phyloP scores from a whole-genome alignment of 2,888 invertebrate genomes.

The Drosophila barbarae region DNA sequence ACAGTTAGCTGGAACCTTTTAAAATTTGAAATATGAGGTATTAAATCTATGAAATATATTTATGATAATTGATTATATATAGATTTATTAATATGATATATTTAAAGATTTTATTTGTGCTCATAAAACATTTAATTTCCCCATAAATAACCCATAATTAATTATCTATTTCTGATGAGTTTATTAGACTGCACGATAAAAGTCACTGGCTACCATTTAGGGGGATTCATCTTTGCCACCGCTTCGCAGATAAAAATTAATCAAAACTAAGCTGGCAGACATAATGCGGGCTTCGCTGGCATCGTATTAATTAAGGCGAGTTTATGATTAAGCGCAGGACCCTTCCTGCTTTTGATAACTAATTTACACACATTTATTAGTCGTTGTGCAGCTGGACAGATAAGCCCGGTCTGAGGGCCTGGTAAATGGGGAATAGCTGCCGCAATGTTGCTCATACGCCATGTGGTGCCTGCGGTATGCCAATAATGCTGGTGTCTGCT shows the following conservation, averaged over 20 bases:
- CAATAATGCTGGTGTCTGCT: slow-evolving; percentile 45
- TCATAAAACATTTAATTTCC: neutral
- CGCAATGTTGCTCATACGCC: slow-evolving; percentile 61
- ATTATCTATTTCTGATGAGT: neutral
- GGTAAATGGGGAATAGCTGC: slow-evolving; percentile 17
- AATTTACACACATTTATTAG: slow-evolving; percentile 74
- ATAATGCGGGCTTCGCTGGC: slow-evolving; percentile 36
- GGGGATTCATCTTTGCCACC: neutral
- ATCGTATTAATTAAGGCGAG: slow-evolving; percentile 67
- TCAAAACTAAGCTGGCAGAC: slow-evolving; percentile 39
- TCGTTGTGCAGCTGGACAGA: slow-evolving; percentile 66
- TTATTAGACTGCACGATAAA: neutral
- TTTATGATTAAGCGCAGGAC: slow-evolving; percentile 60
- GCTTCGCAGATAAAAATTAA: slow-evolving; percentile 32
- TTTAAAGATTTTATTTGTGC: no score
- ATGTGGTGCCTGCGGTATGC: slow-evolving; percentile 52
- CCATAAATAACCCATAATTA: neutral
- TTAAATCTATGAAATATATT: neutral
- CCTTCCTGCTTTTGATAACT: slow-evolving; percentile 62
- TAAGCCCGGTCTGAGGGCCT: slow-evolving; percentile 44
- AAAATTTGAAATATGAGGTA: neutral
- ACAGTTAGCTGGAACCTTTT: neutral
- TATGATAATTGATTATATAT: neutral
- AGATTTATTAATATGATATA: neutral
- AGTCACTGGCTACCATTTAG: neutral